A percentile compares a stretch with the other conserved stretches of the same genome.
Conservation (phyloP, 2,797 vertebrate species). For the Austrolebias charrua region DNA sequence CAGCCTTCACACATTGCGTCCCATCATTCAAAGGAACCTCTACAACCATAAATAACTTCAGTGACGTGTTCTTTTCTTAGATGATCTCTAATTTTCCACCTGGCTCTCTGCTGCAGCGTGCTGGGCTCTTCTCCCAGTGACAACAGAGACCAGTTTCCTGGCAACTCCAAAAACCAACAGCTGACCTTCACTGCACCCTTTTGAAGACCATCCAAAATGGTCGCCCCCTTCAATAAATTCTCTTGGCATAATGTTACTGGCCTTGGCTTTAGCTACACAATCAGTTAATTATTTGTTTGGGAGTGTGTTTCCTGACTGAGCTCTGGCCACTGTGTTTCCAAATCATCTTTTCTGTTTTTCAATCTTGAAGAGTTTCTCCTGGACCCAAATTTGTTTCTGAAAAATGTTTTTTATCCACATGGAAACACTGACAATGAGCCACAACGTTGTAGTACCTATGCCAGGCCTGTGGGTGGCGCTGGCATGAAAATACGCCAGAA, state of each 20-base stretch:
- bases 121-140: slow-evolving; percentile 26
- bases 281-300: slow-evolving; percentile 12
- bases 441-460: no score
- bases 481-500: no score
- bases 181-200: slow-evolving; percentile 53
- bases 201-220: slow-evolving; percentile 55
- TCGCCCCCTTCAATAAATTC: slow-evolving; percentile 55
- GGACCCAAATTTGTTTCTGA: no score
- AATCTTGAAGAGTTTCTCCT: no score
- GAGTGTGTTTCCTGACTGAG: slow-evolving; percentile 17
- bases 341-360: no score
- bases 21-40: slow-evolving; percentile 50
- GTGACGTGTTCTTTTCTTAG: slow-evolving; percentile 52
- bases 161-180: slow-evolving; percentile 54
- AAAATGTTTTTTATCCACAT: no score
- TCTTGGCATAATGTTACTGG: slow-evolving; percentile 31
- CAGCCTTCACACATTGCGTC: not conserved
- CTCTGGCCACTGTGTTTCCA: not conserved
- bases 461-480: no score
- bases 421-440: no score
- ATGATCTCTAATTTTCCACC: slow-evolving; percentile 52
- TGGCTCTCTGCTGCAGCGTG: slow-evolving; percentile 39
- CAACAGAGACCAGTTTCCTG: slow-evolving; percentile 52
- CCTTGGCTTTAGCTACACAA: not conserved
- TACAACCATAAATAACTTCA: slow-evolving; percentile 53